Base-by-base conservation (phyloP, 2,113 vertebrate genomes). In the Tragelaphus strepsiceros region DNA sequence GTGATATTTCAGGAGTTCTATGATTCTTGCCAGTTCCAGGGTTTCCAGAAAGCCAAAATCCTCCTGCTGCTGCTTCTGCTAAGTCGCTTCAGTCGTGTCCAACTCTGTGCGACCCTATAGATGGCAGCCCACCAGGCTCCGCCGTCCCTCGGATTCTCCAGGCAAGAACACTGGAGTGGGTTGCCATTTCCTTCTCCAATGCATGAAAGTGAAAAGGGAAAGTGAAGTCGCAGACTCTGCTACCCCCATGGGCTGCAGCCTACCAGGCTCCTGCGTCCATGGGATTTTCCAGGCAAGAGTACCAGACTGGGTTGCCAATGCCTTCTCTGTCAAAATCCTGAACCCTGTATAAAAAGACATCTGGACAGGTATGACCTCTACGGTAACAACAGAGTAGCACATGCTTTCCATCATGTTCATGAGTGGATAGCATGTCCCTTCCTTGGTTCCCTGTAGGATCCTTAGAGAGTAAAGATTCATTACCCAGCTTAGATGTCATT, bases 1-100 rank as follows among this genome's bases (percentile, higher is more conserved):
- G 22, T 0, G 5, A 14, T 10, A 2, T 39, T 28, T 21, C 21
- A 32, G 30, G 14, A n/a, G 16, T 1, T 54, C 3, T 14, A 7
- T 14, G 14, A 8, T 28, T 56, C 13, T 32, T 22, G 6, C 5
- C 39, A 56, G 30, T 43, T 26, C 22, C 24, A 62, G 51, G 3
- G 9, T 59, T 89, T 32, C 46, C 35, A 28, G 30, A 54, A 82
- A 53, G 53, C 13, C 53, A 74, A 61, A 51, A 51, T 61, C 5
- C 30, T 32, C 8, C 64, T 35, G 32, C 16, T 67, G 32, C 62
- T 10, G 15, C 62, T n/a, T n/a, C 62, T 64, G 62, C 32, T 67
- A 64, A 64, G 64, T 67, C 0, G 4, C 64, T 67, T 67, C 62
- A 67, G 32, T 67, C 17, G 0, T 19, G 32, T 35, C 17, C 1